phyloP scores from a whole-genome alignment of 2,888 invertebrate species.

The Pemphredon lugubris region DNA sequence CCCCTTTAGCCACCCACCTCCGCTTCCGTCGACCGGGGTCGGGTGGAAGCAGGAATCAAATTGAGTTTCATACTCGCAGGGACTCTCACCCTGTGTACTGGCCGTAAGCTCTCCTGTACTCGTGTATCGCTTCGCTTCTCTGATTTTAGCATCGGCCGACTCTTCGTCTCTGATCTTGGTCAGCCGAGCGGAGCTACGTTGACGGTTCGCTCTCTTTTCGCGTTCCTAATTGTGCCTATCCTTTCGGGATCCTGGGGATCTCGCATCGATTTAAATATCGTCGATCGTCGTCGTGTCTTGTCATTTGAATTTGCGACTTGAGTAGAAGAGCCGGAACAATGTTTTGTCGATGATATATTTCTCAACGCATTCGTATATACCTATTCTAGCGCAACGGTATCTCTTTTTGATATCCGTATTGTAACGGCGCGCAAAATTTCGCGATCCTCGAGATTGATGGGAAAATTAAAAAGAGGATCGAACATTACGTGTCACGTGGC shows the following conservation, averaged over 20 bases:
- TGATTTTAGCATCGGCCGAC: slow-evolving; percentile 58
- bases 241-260: neutral
- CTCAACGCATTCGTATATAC: too few species aligned
- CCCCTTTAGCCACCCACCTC: slow-evolving; percentile 51
- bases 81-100: slow-evolving; percentile 69
- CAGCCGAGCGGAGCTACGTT: slow-evolving; percentile 16
- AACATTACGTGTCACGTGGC: too few species aligned
- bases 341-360: too few species aligned
- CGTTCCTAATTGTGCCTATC: slow-evolving; percentile 19
- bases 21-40: slow-evolving; percentile 64
- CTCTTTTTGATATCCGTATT: too few species aligned
- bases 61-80: slow-evolving; percentile 80
- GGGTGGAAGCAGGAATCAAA: slow-evolving; percentile 77
- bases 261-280: neutral
- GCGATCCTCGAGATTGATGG: too few species aligned
- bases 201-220: slow-evolving; percentile 32
- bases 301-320: too few species aligned
- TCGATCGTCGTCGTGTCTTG: too few species aligned
- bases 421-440: too few species aligned
- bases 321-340: too few species aligned
- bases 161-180: slow-evolving; percentile 43
- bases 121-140: slow-evolving; percentile 58
- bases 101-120: slow-evolving; percentile 57
- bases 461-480: too few species aligned
- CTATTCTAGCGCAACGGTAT: too few species aligned